These are phyloP conservation scores for Deilephila elpenor DNA, from an alignment of 2,888 invertebrate genomes.

Conservation along the genomic window DNA sequence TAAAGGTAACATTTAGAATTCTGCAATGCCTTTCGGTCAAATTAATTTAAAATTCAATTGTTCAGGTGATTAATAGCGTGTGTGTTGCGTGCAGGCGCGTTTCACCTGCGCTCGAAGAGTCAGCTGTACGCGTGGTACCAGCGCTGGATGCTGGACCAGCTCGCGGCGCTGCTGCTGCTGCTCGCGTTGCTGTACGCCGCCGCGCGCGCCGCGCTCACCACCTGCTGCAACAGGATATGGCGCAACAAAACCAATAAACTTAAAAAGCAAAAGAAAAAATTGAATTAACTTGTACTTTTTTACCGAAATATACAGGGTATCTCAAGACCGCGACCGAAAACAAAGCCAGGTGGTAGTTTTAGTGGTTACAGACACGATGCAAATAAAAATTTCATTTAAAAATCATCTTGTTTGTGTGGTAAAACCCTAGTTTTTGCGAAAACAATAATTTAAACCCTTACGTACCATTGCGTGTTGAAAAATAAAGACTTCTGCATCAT, in stretches of 20 bases:
- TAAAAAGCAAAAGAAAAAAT: constrained; percentile 33
- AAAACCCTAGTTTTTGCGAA: too few relatives aligned
- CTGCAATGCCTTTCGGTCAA: too few relatives aligned
- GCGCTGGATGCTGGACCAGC: constrained; percentile 60
- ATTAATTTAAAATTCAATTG: not conserved
- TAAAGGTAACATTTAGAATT: constrained; percentile 44
- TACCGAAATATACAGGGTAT: too few relatives aligned
- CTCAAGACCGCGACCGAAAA: too few relatives aligned
- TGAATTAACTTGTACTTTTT: not conserved
- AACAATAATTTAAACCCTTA: too few relatives aligned
- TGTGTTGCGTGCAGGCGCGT: constrained; percentile 50
- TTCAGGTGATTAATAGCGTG: not conserved
- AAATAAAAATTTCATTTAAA: too few relatives aligned
- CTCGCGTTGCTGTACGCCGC: constrained; percentile 37
- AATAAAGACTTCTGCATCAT: too few relatives aligned
- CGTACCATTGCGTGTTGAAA: too few relatives aligned
- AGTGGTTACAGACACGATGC: too few relatives aligned
- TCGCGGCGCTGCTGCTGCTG: constrained; percentile 41
- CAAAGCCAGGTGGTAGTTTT: too few relatives aligned
- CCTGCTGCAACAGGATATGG: not conserved
- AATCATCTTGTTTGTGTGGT: too few relatives aligned
- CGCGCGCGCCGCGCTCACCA: constrained; percentile 35
- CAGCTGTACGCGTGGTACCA: constrained; percentile 60
- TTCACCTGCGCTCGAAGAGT: constrained; percentile 58
- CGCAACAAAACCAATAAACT: constrained; percentile 13